Conservation (phyloP, 2,888 invertebrate species). For the Gari tellinella region DNA sequence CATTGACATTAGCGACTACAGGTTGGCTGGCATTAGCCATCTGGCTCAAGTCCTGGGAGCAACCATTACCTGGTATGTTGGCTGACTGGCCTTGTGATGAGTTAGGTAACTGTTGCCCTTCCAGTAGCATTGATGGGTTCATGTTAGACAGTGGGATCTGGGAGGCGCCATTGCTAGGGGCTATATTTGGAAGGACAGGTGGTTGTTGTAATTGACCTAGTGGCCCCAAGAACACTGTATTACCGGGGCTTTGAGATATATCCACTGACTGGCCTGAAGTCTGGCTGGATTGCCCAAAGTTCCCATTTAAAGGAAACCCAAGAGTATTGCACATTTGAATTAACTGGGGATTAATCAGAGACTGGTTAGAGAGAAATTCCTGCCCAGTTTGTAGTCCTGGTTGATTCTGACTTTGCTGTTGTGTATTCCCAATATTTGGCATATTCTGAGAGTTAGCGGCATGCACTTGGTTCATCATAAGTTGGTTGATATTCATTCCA, state of each 20-base stretch:
- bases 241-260: slow-evolving; percentile 6
- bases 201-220: too few relatives aligned
- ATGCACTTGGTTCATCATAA: slow-evolving; percentile 17
- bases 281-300: background rate
- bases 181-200: too few relatives aligned
- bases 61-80: slow-evolving; percentile 1
- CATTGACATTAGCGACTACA: slow-evolving; percentile 14
- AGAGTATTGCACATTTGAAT: slow-evolving; percentile 51
- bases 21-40: slow-evolving; percentile 5
- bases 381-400: background rate
- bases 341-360: slow-evolving; percentile 32
- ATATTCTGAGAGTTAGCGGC: background rate
- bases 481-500: slow-evolving; percentile 15
- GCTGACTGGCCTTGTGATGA: slow-evolving; percentile 1
- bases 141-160: background rate
- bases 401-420: background rate
- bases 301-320: slow-evolving; percentile 15
- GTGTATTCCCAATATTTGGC: too few relatives aligned
- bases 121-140: background rate
- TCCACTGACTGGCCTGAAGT: background rate
- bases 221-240: background rate
- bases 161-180: too few relatives aligned
- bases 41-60: background rate
- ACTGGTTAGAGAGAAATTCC: background rate
- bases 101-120: background rate